phyloP scores from a whole-genome alignment of 2,888 invertebrate species.

The Drosophila antonietae region DNA sequence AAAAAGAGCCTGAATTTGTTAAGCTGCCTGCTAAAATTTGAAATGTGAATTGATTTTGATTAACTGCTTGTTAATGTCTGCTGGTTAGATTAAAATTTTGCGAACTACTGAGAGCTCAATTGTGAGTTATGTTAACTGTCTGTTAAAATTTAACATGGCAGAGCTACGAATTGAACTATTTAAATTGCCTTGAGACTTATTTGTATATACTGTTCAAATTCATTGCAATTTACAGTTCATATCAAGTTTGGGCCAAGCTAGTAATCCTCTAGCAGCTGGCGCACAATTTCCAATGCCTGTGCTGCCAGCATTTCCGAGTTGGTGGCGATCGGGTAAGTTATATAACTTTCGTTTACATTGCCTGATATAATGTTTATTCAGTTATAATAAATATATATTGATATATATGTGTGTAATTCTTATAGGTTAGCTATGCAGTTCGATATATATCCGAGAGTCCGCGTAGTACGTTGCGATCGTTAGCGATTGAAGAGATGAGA shows the following conservation, averaged over 20 bases:
- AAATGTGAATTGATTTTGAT: background rate
- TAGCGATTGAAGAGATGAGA: constrained; percentile 62
- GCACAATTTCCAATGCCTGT: constrained; percentile 10
- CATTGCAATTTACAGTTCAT: constrained; percentile 34
- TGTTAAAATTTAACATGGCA: background rate
- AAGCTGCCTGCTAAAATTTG: too few relatives aligned
- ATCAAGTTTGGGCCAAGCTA: constrained; percentile 12
- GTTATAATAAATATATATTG: constrained; percentile 17
- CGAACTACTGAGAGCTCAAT: too few relatives aligned
- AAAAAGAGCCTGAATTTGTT: too few relatives aligned
- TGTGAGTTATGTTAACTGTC: too few relatives aligned
- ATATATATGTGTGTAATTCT: background rate
- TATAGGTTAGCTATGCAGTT: background rate
- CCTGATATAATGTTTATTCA: constrained; percentile 30
- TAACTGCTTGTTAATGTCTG: background rate
- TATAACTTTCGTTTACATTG: background rate
- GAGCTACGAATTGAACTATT: too few relatives aligned
- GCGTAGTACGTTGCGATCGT: background rate
- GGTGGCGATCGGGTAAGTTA: constrained; percentile 23
- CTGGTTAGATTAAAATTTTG: too few relatives aligned
- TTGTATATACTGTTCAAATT: background rate
- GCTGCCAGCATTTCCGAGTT: constrained; percentile 21
- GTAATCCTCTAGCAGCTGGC: background rate
- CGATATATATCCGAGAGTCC: background rate
- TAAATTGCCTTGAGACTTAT: too few relatives aligned